Evolutionary conservation across 2,113 vertebrate genomes (phyloP).

Genomic region (Rallus limicola): DNA sequence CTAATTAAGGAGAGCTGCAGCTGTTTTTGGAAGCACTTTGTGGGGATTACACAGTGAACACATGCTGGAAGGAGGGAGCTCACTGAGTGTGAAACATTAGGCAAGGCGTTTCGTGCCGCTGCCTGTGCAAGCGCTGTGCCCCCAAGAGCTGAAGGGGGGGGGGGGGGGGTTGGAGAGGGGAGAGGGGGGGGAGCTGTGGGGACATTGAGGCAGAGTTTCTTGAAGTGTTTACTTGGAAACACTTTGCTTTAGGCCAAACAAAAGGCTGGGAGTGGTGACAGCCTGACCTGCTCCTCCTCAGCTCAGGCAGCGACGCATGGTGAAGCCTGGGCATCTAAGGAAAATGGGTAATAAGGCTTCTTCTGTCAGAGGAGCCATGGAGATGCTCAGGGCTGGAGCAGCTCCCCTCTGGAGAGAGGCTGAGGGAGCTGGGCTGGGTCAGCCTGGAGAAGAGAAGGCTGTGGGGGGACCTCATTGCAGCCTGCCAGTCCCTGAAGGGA

Average conservation of each 20-base stretch:
- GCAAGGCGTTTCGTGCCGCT: background rate
- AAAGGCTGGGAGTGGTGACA: background rate
- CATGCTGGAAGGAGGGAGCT: constrained; percentile 21
- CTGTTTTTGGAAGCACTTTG: constrained; percentile 60
- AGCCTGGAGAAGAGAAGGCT: too few species aligned
- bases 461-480: too few species aligned
- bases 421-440: too few species aligned
- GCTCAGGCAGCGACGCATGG: background rate
- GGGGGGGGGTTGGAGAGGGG: accelerated
- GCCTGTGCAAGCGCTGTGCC: background rate
- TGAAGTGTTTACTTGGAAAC: background rate
- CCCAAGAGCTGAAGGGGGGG: background rate
- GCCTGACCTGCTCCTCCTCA: background rate
- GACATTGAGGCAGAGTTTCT: background rate
- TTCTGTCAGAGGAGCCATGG: too few species aligned
- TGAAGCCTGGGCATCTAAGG: background rate
- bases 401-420: too few species aligned
- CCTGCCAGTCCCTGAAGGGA: too few species aligned
- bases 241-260: background rate
- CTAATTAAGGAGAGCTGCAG: constrained; percentile 64
- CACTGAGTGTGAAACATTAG: constrained; percentile 10
- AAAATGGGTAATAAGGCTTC: background rate
- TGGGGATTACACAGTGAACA: background rate
- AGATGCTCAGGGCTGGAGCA: too few species aligned
- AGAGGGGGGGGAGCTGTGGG: accelerated